Evolutionary conservation across 2,888 invertebrate species (phyloP).

Genomic region (Cryptocephalus primarius): DNA sequence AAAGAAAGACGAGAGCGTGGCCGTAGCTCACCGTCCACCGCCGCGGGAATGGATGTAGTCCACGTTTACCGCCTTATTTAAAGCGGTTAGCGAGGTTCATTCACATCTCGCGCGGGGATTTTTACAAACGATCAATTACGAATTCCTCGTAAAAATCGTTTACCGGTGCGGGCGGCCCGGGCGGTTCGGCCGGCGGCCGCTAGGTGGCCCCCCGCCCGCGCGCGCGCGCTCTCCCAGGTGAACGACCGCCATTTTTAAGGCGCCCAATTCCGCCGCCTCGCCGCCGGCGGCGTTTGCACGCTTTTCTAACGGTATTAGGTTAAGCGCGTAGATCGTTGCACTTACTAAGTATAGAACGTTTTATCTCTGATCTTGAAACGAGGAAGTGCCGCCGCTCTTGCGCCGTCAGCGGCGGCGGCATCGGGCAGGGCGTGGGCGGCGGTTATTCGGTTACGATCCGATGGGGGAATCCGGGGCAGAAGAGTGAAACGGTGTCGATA

Average conservation of each 20-base stretch:
- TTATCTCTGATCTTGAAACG: slow-evolving; percentile 13
- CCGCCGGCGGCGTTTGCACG: slow-evolving; percentile 6
- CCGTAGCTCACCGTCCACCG: no score
- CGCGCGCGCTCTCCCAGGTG: slow-evolving; percentile 12
- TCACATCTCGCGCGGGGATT: slow-evolving; percentile 10
- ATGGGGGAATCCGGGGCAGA: neutral
- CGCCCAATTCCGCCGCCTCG: slow-evolving; percentile 3
- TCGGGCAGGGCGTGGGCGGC: no score
- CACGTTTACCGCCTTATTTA: no score
- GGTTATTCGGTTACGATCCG: neutral
- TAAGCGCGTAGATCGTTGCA: slow-evolving; percentile 15
- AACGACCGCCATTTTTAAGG: slow-evolving; percentile 18
- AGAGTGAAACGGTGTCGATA: neutral
- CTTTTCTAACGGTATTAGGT: slow-evolving; percentile 19
- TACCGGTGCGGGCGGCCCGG: slow-evolving; percentile 8
- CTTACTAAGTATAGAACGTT: slow-evolving; percentile 14
- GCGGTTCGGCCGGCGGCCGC: slow-evolving; percentile 4
- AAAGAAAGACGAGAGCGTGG: no score
- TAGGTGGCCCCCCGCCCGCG: slow-evolving; percentile 11
- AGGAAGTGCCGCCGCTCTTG: slow-evolving; percentile 6
- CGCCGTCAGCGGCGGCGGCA: neutral
- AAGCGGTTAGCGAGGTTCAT: slow-evolving; percentile 8
- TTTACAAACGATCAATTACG: slow-evolving; percentile 12
- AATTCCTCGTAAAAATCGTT: slow-evolving; percentile 12
- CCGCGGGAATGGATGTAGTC: no score